phyloP scores from a whole-genome alignment of 2,888 invertebrate genomes.

The Agriopis aurantiaria region DNA sequence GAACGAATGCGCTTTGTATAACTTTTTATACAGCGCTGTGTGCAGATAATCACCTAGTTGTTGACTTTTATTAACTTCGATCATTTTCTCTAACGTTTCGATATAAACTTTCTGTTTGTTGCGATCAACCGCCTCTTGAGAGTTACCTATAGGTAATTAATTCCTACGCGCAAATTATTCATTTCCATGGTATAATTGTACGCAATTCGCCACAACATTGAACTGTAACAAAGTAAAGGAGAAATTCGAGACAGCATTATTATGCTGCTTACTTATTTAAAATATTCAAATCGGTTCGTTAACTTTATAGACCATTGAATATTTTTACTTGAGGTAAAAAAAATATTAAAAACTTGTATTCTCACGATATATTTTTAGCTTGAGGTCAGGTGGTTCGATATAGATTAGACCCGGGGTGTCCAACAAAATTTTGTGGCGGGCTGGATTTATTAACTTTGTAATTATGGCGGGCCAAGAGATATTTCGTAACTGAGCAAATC shows the following conservation, averaged over 20 bases:
- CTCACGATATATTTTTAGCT: constrained; percentile 10
- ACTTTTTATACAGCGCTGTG: constrained; percentile 30
- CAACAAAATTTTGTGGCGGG: too few relatives aligned
- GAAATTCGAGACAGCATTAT: constrained; percentile 35
- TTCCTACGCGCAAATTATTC: constrained; percentile 21
- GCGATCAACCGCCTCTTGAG: constrained; percentile 13
- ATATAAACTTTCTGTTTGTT: constrained; percentile 33
- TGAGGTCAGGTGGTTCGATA: not conserved
- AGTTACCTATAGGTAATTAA: constrained; percentile 21
- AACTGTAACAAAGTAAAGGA: constrained; percentile 24
- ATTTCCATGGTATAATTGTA: constrained; percentile 20
- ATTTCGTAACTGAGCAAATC: too few relatives aligned
- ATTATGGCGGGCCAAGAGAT: too few relatives aligned
- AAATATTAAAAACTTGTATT: constrained; percentile 16
- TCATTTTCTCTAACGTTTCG: constrained; percentile 29
- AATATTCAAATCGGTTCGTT: constrained; percentile 39
- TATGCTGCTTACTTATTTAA: constrained; percentile 24
- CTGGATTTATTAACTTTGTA: too few relatives aligned
- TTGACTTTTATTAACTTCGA: constrained; percentile 37
- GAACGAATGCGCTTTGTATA: constrained; percentile 32
- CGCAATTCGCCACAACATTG: constrained; percentile 29
- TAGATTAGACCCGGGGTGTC: too few relatives aligned
- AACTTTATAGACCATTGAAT: constrained; percentile 30
- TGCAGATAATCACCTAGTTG: constrained; percentile 35
- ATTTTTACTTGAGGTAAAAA: constrained; percentile 14